Percentiles rank a stretch among this genome's conserved stretches.
phyloP scores from a whole-genome alignment of 2,797 vertebrate species.

The Phalloptychus januarius region DNA sequence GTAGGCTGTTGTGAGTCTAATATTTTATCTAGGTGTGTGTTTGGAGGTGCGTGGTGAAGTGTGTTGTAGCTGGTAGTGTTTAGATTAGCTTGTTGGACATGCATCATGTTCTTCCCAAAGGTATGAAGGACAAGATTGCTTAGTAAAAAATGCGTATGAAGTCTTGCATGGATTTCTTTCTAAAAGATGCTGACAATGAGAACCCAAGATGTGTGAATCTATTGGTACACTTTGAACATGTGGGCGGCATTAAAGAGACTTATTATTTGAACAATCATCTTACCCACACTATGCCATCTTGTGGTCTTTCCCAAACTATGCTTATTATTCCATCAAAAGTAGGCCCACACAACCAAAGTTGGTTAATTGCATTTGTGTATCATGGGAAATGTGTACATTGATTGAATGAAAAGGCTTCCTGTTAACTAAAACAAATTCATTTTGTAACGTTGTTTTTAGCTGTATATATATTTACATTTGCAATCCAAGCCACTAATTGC shows the following conservation, averaged over 20 bases:
- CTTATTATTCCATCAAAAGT: background rate
- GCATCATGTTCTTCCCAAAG: slow-evolving; percentile 44
- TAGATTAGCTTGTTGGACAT: slow-evolving; percentile 49
- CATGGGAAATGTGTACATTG: background rate
- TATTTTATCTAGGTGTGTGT: slow-evolving; percentile 34
- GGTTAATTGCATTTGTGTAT: background rate
- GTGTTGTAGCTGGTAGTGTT: slow-evolving; percentile 39
- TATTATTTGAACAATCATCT: background rate
- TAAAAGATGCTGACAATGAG: background rate
- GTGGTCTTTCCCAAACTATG: background rate
- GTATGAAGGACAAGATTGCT: slow-evolving; percentile 21
- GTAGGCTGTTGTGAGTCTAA: slow-evolving; percentile 38
- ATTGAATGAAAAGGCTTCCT: background rate
- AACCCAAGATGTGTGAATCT: background rate
- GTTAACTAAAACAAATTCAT: background rate
- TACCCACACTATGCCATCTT: background rate
- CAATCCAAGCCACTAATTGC: background rate
- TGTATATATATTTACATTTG: background rate
- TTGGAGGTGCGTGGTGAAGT: slow-evolving; percentile 46
- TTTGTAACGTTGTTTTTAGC: background rate
- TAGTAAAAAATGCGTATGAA: slow-evolving; percentile 18
- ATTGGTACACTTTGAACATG: background rate
- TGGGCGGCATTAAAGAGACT: background rate
- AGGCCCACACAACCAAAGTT: background rate
- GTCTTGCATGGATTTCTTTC: background rate